Conservation (phyloP, 1,140 invertebrate species). For the Euwallacea similis region DNA sequence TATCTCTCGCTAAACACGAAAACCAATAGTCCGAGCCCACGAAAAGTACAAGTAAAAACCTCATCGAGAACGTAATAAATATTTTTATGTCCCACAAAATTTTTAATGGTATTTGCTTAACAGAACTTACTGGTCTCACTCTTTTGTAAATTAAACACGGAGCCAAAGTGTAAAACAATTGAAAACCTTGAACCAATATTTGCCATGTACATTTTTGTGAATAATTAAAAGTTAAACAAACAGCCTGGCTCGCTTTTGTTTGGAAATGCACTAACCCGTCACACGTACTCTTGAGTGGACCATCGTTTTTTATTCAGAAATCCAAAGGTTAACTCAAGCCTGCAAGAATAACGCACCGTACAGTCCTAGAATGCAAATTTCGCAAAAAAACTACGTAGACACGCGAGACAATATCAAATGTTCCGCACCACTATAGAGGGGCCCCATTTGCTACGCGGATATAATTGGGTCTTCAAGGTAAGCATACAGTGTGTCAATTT, state of each 20-base stretch:
- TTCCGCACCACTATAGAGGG: too few relatives aligned
- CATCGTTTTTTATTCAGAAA: not conserved
- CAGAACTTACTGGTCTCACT: constrained; percentile 39
- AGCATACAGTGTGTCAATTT: too few relatives aligned
- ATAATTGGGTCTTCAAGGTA: too few relatives aligned
- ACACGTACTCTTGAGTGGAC: constrained; percentile 10
- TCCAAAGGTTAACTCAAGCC: too few relatives aligned
- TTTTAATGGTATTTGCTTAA: constrained; percentile 38
- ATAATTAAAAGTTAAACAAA: constrained; percentile 38
- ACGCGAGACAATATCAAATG: too few relatives aligned
- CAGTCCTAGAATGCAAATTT: too few relatives aligned
- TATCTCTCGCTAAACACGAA: not conserved
- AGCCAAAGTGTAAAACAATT: constrained; percentile 38
- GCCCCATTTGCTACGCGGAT: too few relatives aligned
- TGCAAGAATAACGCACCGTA: too few relatives aligned
- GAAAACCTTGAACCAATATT: constrained; percentile 39
- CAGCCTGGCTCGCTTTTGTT: constrained; percentile 26
- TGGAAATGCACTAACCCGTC: constrained; percentile 37
- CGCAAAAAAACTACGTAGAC: too few relatives aligned
- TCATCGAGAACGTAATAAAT: constrained; percentile 31
- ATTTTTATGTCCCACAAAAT: constrained; percentile 38
- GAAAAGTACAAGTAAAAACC: constrained; percentile 29
- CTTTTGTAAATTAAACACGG: constrained; percentile 37
- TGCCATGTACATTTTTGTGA: constrained; percentile 36
- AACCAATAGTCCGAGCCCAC: not conserved